Evolutionary conservation across 2,888 invertebrate genomes (phyloP), one percentile per base, ranked within the genome.

Genomic region (Ptychoptera contaminata): DNA sequence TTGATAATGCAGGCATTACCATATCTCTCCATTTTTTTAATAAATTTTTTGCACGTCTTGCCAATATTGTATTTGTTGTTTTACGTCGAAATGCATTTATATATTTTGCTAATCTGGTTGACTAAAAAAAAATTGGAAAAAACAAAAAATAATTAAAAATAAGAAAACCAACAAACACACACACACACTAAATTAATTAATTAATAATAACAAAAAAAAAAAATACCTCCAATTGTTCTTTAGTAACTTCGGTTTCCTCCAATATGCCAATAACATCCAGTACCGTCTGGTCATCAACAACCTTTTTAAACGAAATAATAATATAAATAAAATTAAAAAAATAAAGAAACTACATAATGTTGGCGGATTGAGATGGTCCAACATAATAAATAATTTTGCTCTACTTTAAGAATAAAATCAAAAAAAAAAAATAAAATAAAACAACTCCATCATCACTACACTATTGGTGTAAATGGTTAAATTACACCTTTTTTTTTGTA

Each of bases 261-360:
- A 94, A 74, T 67, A 82, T 74, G 69, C 85, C 78, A 74, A 94
- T 85, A 72, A 92, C 84, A 73, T 88, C 88, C 72, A 87, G 75
- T 70, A 93, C 91, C 64, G 82, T 75, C 65, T 79, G 82, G 86
- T 91, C 86, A 77, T 93, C 85, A 75, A 88, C 80, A 75, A 93
- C 93, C 93, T 93, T 68, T 47, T 76, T 71, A 31, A 36, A 45
- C 29, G 16, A 16, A 16, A 10, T 15, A 10, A 32, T 37, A 16
- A 36, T 30, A 30, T 9, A 39, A 15, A 38, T 16, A 37, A 16
- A 37, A 36, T 42, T 36, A 16, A 12, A 35, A 11, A n/a, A 36
- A 14, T 15, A 42, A 42, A 16, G 16, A 16, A 36, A 16, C 23
- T 37, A 14, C 6, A 12, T 15, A 12, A 23, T 16, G 23, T 10